Conservation (phyloP, 2,888 invertebrate species). For the Brachypterus glaber region DNA sequence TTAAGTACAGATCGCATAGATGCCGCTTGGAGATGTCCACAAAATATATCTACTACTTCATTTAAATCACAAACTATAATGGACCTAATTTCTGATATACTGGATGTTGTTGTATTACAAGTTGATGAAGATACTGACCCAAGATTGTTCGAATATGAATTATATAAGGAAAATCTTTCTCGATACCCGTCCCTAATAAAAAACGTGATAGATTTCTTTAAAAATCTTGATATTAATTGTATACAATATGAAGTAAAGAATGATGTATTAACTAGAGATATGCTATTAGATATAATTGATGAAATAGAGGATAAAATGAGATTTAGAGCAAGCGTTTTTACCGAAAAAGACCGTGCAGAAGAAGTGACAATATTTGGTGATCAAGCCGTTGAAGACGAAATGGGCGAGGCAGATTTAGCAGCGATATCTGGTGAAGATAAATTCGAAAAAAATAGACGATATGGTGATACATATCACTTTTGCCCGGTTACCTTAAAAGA, state of each 20-base stretch:
- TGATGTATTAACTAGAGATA: conserved; percentile 25
- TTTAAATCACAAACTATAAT: too few species aligned
- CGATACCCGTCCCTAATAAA: too few species aligned
- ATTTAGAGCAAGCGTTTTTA: conserved; percentile 39
- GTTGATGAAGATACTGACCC: neutral
- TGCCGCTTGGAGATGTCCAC: conserved; percentile 29
- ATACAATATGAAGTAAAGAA: conserved; percentile 28
- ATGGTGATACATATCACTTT: conserved; percentile 50
- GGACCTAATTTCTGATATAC: too few species aligned
- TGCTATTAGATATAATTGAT: conserved; percentile 30
- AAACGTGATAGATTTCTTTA: conserved; percentile 25
- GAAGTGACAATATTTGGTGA: conserved; percentile 43
- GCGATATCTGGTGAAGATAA: conserved; percentile 21
- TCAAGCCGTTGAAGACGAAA: conserved; percentile 38
- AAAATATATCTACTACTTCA: conserved; percentile 11
- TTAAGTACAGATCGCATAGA: conserved; percentile 25
- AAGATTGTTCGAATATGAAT: neutral
- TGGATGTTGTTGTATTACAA: conserved; percentile 4
- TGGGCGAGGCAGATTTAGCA: conserved; percentile 27
- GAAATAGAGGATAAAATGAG: conserved; percentile 34
- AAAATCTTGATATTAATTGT: conserved; percentile 20
- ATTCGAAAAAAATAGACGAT: conserved; percentile 30
- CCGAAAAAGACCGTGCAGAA: conserved; percentile 42
- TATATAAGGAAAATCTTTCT: conserved; percentile 22
- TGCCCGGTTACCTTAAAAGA: conserved; percentile 53